A percentile compares a stretch with the other conserved stretches of the same genome.
These are phyloP conservation scores for Muntiacus reevesi DNA, from an alignment of 2,113 vertebrate species.

Conservation along the genomic window DNA sequence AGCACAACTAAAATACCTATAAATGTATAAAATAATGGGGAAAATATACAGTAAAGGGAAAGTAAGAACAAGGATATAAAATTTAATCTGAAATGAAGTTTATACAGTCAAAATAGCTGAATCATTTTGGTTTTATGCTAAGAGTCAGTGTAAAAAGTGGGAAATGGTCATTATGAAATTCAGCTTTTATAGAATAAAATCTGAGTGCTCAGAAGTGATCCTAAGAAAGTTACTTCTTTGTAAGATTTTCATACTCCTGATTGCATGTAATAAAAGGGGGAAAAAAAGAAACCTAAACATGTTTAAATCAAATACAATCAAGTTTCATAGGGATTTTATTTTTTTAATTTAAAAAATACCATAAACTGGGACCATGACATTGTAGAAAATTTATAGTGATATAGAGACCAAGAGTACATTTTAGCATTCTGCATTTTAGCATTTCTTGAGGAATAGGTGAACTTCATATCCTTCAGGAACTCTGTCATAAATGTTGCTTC, in stretches of 20 bases:
- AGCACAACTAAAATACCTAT: neutral
- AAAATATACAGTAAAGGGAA: neutral
- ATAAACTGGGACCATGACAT: neutral
- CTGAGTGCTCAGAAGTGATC: neutral
- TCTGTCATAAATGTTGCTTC: neutral
- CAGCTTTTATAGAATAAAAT: neutral
- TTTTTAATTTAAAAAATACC: neutral
- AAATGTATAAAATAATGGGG: neutral
- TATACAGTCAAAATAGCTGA: neutral
- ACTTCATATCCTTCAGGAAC: neutral
- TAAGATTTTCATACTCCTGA: neutral
- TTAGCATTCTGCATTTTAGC: neutral
- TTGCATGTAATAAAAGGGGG: neutral
- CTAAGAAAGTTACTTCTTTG: neutral
- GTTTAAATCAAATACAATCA: neutral
- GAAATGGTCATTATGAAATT: neutral
- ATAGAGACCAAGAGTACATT: neutral
- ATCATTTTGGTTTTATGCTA: neutral
- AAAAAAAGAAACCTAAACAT: neutral
- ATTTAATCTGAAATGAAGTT: neutral
- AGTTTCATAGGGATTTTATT: neutral
- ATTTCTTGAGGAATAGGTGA: neutral
- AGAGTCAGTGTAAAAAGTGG: neutral
- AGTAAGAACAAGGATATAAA: neutral
- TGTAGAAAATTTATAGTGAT: neutral